These are phyloP conservation scores for Oplegnathus fasciatus DNA, from an alignment of 2,113 vertebrate species.

Conservation along the genomic window DNA sequence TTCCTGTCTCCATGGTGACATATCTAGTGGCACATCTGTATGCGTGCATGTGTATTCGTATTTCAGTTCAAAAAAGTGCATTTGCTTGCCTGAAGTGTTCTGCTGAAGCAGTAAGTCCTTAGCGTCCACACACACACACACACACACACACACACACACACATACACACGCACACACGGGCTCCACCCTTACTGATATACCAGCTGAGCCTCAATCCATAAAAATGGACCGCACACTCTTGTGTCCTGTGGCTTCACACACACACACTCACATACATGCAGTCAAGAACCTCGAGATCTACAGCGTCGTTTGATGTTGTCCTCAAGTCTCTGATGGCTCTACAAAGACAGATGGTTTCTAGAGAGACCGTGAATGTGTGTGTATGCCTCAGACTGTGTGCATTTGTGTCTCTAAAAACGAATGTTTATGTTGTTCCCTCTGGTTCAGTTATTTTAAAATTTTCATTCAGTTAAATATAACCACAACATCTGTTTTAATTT, in stretches of 20 bases:
- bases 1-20: conserved; percentile 46
- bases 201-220: conserved; percentile 57
- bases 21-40: conserved; percentile 44
- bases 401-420: conserved; percentile 12
- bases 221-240: conserved; percentile 42
- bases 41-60: conserved; percentile 25
- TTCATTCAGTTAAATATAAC: conserved; percentile 39
- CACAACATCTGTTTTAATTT: conserved; percentile 46
- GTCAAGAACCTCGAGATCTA: conserved; percentile 43
- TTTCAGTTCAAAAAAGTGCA: conserved; percentile 2
- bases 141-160: conserved; percentile 22
- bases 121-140: conserved; percentile 7
- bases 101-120: conserved; percentile 21
- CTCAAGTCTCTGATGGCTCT: conserved; percentile 62
- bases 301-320: conserved; percentile 60
- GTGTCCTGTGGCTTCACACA: conserved; percentile 37
- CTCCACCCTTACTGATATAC: conserved; percentile 45
- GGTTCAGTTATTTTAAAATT: conserved; percentile 23
- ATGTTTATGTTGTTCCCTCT: conserved; percentile 33
- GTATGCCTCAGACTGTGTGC: conserved; percentile 13
- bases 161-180: conserved; percentile 9
- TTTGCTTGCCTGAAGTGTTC: conserved; percentile 32
- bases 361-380: conserved; percentile 36
- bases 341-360: conserved; percentile 70
- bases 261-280: background rate